These are phyloP conservation scores for Poeciliopsis presidionis DNA, from an alignment of 2,797 vertebrate genomes.

Conservation along the genomic window DNA sequence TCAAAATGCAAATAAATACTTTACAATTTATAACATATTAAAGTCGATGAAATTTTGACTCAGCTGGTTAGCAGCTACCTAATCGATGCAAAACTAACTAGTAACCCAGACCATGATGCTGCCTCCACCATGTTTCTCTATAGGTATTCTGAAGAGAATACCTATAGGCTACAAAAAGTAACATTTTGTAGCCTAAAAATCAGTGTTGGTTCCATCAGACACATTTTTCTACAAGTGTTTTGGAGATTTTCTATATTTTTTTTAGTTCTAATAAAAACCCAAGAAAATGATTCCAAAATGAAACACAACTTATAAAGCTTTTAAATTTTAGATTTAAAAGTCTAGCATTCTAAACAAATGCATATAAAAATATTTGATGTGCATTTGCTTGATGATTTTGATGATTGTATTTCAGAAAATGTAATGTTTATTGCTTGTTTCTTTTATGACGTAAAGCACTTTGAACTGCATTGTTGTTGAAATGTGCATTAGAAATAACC, in stretches of 20 bases:
- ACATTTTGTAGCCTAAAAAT: not conserved
- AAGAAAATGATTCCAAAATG: not conserved
- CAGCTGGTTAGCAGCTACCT: too few relatives aligned
- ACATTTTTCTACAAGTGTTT: not conserved
- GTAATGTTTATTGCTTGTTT: not conserved
- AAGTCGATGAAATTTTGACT: too few relatives aligned
- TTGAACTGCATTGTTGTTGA: not conserved
- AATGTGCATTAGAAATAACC: not conserved
- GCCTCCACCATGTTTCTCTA: not conserved
- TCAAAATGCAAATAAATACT: too few relatives aligned
- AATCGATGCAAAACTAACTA: too few relatives aligned
- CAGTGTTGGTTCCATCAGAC: not conserved
- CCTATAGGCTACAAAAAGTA: too few relatives aligned
- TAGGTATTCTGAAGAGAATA: not conserved
- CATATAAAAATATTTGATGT: too few relatives aligned
- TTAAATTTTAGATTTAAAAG: not conserved
- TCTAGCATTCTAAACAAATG: too few relatives aligned
- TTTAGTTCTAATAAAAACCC: not conserved
- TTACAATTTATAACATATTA: too few relatives aligned
- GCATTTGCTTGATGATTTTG: too few relatives aligned
- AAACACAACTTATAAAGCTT: not conserved
- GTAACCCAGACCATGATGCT: too few relatives aligned
- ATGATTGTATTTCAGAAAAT: too few relatives aligned
- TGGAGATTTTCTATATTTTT: not conserved
- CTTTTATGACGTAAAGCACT: not conserved